Evolutionary conservation across 2,888 invertebrate genomes (phyloP), one percentile per base, ranked within the genome.

Genomic region (Epinotia brunnichana): DNA sequence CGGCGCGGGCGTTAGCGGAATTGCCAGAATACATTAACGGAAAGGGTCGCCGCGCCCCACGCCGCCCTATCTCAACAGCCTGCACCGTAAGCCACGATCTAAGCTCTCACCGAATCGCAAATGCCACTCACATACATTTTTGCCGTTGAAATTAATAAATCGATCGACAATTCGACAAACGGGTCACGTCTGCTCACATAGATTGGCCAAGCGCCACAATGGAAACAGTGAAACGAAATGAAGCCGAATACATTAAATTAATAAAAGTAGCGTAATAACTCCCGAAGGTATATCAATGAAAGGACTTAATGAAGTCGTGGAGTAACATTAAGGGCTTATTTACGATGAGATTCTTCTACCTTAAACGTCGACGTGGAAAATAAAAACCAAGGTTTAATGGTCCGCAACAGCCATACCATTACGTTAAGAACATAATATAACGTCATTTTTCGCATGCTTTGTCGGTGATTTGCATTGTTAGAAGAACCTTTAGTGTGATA

Each of bases 11-110:
- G 83, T 83, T 84, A 80, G 87, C 81, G 83, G 87, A 90, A 91
- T 90, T 89, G 85, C 86, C 86, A 81, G 91, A 91, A 91, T 91
- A 90, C 87, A 91, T 91, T 90, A 90, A 84, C 81, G 81, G 79
- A 79, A 82, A 85, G 85, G 84, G 85, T 82, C 83, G 80, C 73
- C 83, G 61, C 78, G 72, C 74, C 68, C 48, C 63, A 35, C 59
- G 41, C 78, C 83, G 85, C 87, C 87, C 90, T 90, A 90, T 90
- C 89, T 87, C 88, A 87, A 90, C 89, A 86, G 82, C 84, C 83
- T 83, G 85, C 82, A 81, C 80, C 80, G 86, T 88, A 85, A 88
- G 85, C 87, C 83, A 83, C 79, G 82, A 77, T 80, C 83, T 82
- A 82, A 84, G 83, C 82, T 83, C 80, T 78, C 77, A 75, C 77